Conservation (phyloP, 2,113 vertebrate species). For the Cochlearius cochlearius region DNA sequence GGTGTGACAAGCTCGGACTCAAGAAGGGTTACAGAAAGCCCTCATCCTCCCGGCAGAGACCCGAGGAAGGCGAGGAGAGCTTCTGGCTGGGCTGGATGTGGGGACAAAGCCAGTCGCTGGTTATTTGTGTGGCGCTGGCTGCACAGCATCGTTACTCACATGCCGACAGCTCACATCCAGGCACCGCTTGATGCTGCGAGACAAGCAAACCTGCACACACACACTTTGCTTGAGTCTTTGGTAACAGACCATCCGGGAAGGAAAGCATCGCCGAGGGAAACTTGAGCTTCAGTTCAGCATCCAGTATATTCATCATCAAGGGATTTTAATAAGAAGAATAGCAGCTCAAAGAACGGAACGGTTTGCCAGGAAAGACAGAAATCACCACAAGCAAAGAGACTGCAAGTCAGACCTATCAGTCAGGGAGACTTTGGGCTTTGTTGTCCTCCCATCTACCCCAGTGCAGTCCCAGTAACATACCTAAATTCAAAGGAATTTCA, state of each 20-base stretch:
- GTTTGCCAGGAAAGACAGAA: slow-evolving; percentile 32
- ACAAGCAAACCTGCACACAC: neutral
- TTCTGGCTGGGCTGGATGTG: neutral
- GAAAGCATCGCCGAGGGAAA: slow-evolving; percentile 1
- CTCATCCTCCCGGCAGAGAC: neutral
- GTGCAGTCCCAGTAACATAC: neutral
- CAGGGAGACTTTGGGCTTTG: neutral
- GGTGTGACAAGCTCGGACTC: neutral
- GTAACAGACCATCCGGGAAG: neutral
- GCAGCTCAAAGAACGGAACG: slow-evolving; percentile 5
- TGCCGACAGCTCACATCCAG: neutral
- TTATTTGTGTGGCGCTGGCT: neutral
- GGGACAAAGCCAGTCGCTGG: neutral
- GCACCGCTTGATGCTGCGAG: neutral
- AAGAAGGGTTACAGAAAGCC: neutral
- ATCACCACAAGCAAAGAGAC: neutral
- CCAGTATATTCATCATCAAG: slow-evolving; percentile 3
- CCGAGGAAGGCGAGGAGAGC: accelerated
- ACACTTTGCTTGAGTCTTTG: neutral
- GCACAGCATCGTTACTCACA: neutral
- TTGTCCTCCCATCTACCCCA: neutral
- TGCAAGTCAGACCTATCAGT: neutral
- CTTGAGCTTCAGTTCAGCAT: slow-evolving; percentile 23
- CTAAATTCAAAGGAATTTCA: neutral
- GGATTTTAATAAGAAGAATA: slow-evolving; percentile 41